Evolutionary conservation across 2,797 vertebrate genomes (phyloP).

Genomic region (Pogonophryne albipinna): DNA sequence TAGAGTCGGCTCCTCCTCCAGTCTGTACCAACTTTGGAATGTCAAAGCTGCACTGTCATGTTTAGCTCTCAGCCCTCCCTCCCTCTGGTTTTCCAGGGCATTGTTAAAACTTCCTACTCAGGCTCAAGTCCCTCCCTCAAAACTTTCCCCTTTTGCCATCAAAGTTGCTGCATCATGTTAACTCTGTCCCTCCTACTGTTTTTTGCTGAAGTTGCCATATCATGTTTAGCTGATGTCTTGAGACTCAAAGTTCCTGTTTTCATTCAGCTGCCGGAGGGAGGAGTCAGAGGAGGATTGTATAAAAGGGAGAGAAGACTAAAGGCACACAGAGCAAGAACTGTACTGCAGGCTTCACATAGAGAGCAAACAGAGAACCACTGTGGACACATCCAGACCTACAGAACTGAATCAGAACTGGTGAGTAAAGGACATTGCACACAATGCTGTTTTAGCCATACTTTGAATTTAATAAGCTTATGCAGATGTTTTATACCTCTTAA

Average conservation of each 20-base stretch:
- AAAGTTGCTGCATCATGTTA: constrained; percentile 74
- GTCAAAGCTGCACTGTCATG: constrained; percentile 61
- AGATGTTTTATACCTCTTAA: not conserved
- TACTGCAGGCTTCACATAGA: constrained; percentile 25
- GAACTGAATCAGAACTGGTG: constrained; percentile 55
- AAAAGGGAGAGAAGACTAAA: constrained; percentile 50
- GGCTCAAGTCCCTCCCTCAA: constrained; percentile 45
- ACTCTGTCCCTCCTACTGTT: constrained; percentile 45
- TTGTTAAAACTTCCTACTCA: constrained; percentile 48
- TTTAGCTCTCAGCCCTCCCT: constrained; percentile 46
- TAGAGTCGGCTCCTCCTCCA: constrained; percentile 43
- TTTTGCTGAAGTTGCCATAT: constrained; percentile 64
- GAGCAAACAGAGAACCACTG: constrained; percentile 15
- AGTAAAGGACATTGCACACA: constrained; percentile 29
- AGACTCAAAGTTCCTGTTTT: constrained; percentile 77
- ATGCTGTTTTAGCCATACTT: not conserved
- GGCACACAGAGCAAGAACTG: constrained; percentile 30
- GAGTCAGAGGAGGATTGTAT: constrained; percentile 54
- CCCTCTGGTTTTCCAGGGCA: constrained; percentile 34
- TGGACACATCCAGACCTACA: not conserved
- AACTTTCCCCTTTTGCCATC: constrained; percentile 4
- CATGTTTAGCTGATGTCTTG: constrained; percentile 70
- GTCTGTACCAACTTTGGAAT: constrained; percentile 13
- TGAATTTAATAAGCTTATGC: not conserved
- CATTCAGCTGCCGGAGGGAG: constrained; percentile 61